Conservation (phyloP, 64 coral and sea anemone species). For the Hydrozoanthus tunicans region DNA sequence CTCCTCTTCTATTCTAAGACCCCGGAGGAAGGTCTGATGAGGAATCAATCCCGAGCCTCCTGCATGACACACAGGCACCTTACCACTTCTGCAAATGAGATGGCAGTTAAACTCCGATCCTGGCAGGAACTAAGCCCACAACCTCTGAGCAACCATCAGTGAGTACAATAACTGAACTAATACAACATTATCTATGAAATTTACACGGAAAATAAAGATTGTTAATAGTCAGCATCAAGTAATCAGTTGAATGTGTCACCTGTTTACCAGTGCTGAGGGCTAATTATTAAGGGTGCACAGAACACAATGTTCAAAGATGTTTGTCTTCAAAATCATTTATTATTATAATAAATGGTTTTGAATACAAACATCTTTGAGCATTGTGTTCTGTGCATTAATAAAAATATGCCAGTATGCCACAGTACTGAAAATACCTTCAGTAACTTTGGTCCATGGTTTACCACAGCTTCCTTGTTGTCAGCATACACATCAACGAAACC, state of each 20-base stretch:
- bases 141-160: neutral
- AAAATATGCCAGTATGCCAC: neutral
- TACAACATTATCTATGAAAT: neutral
- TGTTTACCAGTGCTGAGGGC: neutral
- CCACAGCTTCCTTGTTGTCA: conserved; percentile 46
- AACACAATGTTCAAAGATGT: neutral
- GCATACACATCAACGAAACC: conserved; percentile 53
- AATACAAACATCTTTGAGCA: neutral
- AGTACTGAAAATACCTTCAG: conserved; percentile 32
- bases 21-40: too few relatives aligned
- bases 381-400: too few relatives aligned
- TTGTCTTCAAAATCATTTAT: neutral
- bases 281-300: neutral
- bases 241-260: neutral
- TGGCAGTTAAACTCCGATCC: too few relatives aligned
- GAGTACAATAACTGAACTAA: neutral
- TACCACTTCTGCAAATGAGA: too few relatives aligned
- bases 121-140: too few relatives aligned
- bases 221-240: too few relatives aligned
- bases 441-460: conserved; percentile 44
- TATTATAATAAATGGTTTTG: neutral
- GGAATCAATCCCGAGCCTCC: too few relatives aligned
- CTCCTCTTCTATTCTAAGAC: too few relatives aligned
- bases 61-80: too few relatives aligned
- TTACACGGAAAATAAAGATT: neutral